Conservation (phyloP, 2,888 invertebrate genomes). For the Orthosia gracilis region DNA sequence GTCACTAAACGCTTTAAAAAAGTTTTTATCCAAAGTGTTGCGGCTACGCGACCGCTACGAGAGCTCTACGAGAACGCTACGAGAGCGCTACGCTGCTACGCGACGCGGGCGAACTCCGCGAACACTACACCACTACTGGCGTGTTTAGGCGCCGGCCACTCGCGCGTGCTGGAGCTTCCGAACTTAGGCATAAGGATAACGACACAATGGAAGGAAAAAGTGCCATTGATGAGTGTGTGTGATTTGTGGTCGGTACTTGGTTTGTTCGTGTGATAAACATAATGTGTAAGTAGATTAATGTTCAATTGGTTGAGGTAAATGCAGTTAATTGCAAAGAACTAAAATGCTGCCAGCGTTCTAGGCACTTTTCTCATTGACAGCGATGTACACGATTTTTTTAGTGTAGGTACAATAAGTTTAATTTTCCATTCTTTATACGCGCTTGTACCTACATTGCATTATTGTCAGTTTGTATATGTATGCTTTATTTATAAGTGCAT, state of each 20-base stretch:
- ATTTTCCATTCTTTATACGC: too few species aligned
- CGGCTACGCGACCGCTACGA: slow-evolving; percentile 64
- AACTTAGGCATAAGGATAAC: slow-evolving; percentile 24
- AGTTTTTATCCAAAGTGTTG: slow-evolving; percentile 38
- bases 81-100: slow-evolving; percentile 50
- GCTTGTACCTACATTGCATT: too few species aligned
- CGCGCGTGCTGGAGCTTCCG: slow-evolving; percentile 23
- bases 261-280: not conserved
- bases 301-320: not conserved
- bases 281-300: not conserved
- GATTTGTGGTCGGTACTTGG: not conserved
- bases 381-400: too few species aligned
- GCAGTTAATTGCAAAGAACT: not conserved
- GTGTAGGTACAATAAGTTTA: too few species aligned
- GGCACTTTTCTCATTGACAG: too few species aligned
- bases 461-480: too few species aligned
- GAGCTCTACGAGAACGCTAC: slow-evolving; percentile 38
- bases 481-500: too few species aligned
- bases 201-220: slow-evolving; percentile 9
- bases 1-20: slow-evolving; percentile 39
- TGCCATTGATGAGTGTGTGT: not conserved
- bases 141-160: slow-evolving; percentile 3
- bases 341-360: not conserved
- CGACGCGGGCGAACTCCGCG: slow-evolving; percentile 66
- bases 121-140: slow-evolving; percentile 40